Conservation (phyloP, 2,797 vertebrate genomes). For the Tenualosa thibaudeaui region DNA sequence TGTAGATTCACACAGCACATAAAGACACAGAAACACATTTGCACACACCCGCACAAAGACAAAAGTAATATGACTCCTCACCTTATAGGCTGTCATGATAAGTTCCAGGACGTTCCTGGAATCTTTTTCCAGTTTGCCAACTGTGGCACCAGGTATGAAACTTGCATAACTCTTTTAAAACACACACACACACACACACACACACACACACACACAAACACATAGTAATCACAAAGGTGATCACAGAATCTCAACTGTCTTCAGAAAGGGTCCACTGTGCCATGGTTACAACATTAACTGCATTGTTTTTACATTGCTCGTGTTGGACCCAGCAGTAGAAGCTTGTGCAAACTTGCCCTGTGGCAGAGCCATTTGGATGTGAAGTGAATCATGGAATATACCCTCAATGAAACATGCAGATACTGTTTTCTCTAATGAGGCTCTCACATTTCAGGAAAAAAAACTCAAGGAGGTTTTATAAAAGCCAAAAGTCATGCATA, state of each 20-base stretch:
- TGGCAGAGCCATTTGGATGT: neutral
- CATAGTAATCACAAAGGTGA: neutral
- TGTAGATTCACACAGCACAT: neutral
- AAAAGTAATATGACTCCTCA: constrained; percentile 54
- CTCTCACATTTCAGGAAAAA: constrained; percentile 25
- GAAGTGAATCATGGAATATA: constrained; percentile 45
- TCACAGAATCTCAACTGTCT: neutral
- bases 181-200: constrained; percentile 1
- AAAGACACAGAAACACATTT: neutral
- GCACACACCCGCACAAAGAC: neutral
- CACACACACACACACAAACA: neutral
- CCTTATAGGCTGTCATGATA: constrained; percentile 94
- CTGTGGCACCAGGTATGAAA: constrained; percentile 95
- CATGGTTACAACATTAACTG: neutral
- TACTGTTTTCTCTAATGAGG: constrained; percentile 24
- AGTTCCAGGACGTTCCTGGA: constrained; percentile 92
- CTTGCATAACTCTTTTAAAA: constrained; percentile 86
- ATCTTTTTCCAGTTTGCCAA: constrained; percentile 83
- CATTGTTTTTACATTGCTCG: constrained; percentile 27
- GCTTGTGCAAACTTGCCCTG: constrained; percentile 64
- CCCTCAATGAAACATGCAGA: constrained; percentile 42
- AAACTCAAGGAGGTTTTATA: neutral
- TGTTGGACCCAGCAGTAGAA: constrained; percentile 19
- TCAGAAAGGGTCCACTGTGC: neutral
- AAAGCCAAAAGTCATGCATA: neutral